A percentile compares a stretch with the other conserved stretches of the same genome.
Conservation (phyloP, 2,113 vertebrate species). For the Tychaedon coryphoeus region DNA sequence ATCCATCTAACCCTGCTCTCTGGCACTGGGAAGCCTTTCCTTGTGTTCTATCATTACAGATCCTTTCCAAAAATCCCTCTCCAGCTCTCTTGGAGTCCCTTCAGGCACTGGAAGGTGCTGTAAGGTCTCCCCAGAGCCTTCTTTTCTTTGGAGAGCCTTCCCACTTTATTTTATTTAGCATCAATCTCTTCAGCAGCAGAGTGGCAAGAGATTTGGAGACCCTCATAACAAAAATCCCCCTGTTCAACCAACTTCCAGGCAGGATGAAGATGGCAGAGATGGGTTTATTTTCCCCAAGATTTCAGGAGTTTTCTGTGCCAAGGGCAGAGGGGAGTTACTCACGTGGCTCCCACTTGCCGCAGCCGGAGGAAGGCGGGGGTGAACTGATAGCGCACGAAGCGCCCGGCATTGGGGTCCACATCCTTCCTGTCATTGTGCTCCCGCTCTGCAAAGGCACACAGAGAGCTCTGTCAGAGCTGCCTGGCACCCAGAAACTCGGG, state of each 20-base stretch:
- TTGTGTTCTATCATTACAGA: not conserved
- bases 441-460: constrained; percentile 71
- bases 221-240: not conserved
- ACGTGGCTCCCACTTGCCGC: constrained; percentile 97
- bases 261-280: not conserved
- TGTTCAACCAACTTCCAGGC: not conserved
- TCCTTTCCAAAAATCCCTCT: not conserved
- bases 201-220: not conserved
- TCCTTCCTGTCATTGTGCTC: constrained; percentile 83
- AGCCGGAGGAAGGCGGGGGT: constrained; percentile 93
- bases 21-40: not conserved
- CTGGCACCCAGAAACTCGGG: not conserved
- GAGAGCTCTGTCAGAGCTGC: not conserved
- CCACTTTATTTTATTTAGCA: not conserved
- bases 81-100: not conserved
- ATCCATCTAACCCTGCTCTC: not conserved
- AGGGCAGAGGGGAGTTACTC: constrained; percentile 65
- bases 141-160: not conserved
- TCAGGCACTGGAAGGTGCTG: not conserved
- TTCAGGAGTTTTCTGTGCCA: not conserved
- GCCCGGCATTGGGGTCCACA: constrained; percentile 90
- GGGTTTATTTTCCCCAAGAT: not conserved
- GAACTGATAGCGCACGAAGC: constrained; percentile 97
- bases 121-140: not conserved
- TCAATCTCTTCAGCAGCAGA: not conserved